These are phyloP conservation scores for Diabrotica balteata DNA, from an alignment of 2,888 invertebrate genomes.

Conservation along the genomic window DNA sequence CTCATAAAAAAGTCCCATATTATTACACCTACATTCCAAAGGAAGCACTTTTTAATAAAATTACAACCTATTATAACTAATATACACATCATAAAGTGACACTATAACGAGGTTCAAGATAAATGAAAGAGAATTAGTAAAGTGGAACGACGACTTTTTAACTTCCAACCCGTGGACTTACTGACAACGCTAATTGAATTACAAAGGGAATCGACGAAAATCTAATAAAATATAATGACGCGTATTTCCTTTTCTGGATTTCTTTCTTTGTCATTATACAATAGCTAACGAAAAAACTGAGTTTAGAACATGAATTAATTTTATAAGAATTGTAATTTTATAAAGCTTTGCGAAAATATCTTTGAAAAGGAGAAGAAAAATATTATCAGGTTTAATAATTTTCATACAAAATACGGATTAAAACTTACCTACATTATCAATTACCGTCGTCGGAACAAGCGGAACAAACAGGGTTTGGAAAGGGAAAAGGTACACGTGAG, in stretches of 20 bases:
- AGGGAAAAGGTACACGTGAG: too few relatives aligned
- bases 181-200: conserved; percentile 17
- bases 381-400: too few relatives aligned
- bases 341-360: too few relatives aligned
- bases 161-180: conserved; percentile 9
- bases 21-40: conserved; percentile 23
- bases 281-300: too few relatives aligned
- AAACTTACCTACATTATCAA: too few relatives aligned
- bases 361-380: too few relatives aligned
- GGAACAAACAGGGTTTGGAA: too few relatives aligned
- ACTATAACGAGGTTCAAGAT: conserved; percentile 21
- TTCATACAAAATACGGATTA: too few relatives aligned
- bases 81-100: conserved; percentile 19
- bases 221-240: conserved; percentile 4
- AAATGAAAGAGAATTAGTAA: conserved; percentile 27
- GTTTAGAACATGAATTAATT: too few relatives aligned
- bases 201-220: conserved; percentile 18
- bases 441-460: too few relatives aligned
- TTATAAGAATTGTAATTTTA: too few relatives aligned
- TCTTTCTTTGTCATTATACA: neutral
- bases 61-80: conserved; percentile 24
- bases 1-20: conserved; percentile 2
- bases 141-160: conserved; percentile 29
- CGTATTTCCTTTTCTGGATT: conserved; percentile 11
- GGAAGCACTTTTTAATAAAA: conserved; percentile 29